Base-by-base conservation (phyloP, 2,113 vertebrate species). In the Colius striatus region DNA sequence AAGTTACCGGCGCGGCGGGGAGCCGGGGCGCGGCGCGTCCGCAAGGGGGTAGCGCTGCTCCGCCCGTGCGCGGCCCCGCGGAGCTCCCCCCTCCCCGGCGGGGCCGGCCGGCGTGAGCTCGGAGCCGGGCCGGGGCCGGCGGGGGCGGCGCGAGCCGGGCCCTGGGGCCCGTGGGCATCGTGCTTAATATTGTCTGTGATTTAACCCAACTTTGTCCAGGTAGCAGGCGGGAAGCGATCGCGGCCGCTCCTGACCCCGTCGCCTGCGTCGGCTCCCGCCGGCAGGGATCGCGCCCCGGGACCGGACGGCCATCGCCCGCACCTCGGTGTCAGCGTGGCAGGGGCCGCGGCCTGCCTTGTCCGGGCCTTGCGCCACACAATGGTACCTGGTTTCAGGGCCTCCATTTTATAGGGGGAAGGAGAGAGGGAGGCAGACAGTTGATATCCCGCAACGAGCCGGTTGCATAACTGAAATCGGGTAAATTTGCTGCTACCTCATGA, bases 11-110 rank as follows among this genome's bases (percentile, higher is more conserved):
- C 60, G 32, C 36, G 57, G 63, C 20, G n/a, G 60, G 87, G 96
- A 87, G 90, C 89, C 71, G n/a, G 87, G 61, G n/a, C 26, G 29
- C n/a, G 29, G 26, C 60, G 62, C 20, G 86, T 67, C 77, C 87
- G 87, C 67, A 81, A 85, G 89, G 85, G 93, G 93, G 89, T 41
- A 92, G 81, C 85, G 60, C 76, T 79, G 86, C 86, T 83, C 81
- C 67, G 90, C 82, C 71, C 30, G 53, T 13, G 51, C 66, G 81
- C 58, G 26, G 51, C 21, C 74, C 38, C 62, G 38, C 38, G 9
- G 38, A 41, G 38, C 38, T 12, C 38, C 38, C 38, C 38, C 43
- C 25, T 21, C 38, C 6, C 32, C 57, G 14, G 13, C 58, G 32
- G 32, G 57, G 57, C n/a, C 20, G 58, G 9, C 53, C 32, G 30